Conservation (phyloP, 1,140 invertebrate genomes). For the Aphidius gifuensis region DNA sequence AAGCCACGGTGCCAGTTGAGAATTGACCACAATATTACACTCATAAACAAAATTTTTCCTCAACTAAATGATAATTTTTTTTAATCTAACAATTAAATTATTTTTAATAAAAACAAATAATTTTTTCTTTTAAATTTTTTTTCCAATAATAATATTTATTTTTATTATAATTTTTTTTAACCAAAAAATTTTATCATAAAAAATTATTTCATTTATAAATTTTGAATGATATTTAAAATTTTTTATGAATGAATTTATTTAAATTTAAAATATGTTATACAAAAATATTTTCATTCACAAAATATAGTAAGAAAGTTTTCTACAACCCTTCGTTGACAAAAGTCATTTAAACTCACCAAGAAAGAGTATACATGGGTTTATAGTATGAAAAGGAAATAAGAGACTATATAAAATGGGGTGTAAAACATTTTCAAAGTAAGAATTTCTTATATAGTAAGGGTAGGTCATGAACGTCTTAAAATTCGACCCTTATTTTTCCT, state of each 20-base stretch:
- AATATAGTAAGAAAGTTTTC: constrained; percentile 28
- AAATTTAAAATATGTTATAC: not conserved
- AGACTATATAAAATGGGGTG: constrained; percentile 27
- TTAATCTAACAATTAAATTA: too few relatives aligned
- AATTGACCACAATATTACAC: too few relatives aligned
- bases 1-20: not conserved
- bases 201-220: not conserved
- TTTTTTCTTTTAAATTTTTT: not conserved
- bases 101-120: too few relatives aligned
- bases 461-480: constrained; percentile 47
- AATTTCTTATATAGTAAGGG: constrained; percentile 42
- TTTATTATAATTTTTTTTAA: too few relatives aligned
- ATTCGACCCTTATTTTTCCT: constrained; percentile 47
- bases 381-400: constrained; percentile 5
- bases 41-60: too few relatives aligned
- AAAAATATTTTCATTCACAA: constrained; percentile 38
- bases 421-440: constrained; percentile 23
- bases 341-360: constrained; percentile 11
- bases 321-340: constrained; percentile 26
- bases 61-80: too few relatives aligned
- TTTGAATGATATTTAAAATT: not conserved
- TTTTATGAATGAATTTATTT: constrained; percentile 10
- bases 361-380: constrained; percentile 19
- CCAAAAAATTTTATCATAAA: too few relatives aligned
- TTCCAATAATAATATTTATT: not conserved